Evolutionary conservation across 2,113 vertebrate genomes (phyloP), one percentile per base, ranked within the genome.

Genomic region (Nycticebus coucang): DNA sequence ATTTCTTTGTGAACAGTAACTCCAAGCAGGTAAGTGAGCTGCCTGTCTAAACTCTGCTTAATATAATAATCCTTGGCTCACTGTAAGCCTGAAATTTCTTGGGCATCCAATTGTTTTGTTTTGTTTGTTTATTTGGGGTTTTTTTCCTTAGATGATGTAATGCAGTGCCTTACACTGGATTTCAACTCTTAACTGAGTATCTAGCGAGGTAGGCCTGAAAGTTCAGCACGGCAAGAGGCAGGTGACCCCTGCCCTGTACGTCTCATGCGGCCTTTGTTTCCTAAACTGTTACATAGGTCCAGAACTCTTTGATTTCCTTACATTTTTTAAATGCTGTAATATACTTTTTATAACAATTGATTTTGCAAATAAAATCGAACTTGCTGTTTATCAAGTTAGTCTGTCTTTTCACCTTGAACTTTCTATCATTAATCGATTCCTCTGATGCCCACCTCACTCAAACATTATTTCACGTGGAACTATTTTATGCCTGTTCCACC

Each of bases 1-100:
- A 99, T 99, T 99, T 99, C 99, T 99, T 99, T 99, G 98, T 99
- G 99, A 99, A 99, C 99, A 99, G 98, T 99, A 99, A 99, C 99
- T 99, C 98, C 99, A 99, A 99, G 98, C 99, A 99, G 99, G 99
- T 99, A 99, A 99, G 99, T 98, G 94, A 97, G 97, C 97, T 97
- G 75, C 97, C 97, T 8, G 2, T 92, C 88, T 88, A 96, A 97
- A 85, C 78, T 86, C 86, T 37, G 64, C 78, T 85, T 96, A 83
- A 22, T 53, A 2, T 41, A 83, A 2, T 41, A 83, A 60, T 19
- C 37, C 75, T 81, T 83, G 87, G 89, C 89, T 95, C 57, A 86
- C 37, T 53, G 7, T 80, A 79, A 93, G 68, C 57, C 87, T 5
- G 9, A 91, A 92, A 62, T 87, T 57, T 93, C 95, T 83, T 60